Evolutionary conservation across 2,113 vertebrate genomes (phyloP), one percentile per base, ranked within the genome.

Genomic region (Scartelaos histophorus): DNA sequence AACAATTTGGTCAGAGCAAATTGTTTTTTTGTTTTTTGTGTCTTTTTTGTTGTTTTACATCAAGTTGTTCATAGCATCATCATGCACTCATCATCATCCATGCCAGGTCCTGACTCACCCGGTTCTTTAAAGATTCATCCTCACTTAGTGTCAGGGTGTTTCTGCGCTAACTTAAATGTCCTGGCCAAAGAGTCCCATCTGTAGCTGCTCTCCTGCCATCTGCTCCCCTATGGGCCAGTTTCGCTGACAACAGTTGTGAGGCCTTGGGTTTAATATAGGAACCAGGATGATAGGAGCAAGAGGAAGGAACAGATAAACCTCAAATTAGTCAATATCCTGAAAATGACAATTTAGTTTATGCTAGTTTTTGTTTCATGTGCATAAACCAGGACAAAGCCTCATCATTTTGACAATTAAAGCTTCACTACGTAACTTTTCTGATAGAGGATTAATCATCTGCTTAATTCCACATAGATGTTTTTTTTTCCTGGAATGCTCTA

Each of bases 121-220:
- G 60, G 66, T 81, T 82, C 72, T 87, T 85, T 67, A 62, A 85
- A 79, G 72, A 80, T 87, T 86, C 80, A 66, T 83, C 29, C 21
- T 53, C 71, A 76, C 85, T 85, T 79, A 80, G 84, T 81, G 66
- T 85, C 64, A 75, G 78, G 79, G 82, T 88, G 82, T 85, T 80
- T 81, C 75, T 67, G 75, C 56, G 58, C 75, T 87, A 89, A 89
- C 87, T 82, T 87, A 57, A 24, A 79, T 82, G 72, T 82, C 85
- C 75, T 80, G 73, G 83, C 82, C 89, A 88, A 88, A 71, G 71
- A 76, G 80, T 84, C 83, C 86, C 89, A 90, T 90, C 90, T 92
- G 90, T 84, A 87, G 68, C 66, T 77, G 68, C 69, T 85, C 85
- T 88, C 70, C 66, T 78, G 80, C 90, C 91, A 91, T 89, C 88